Percentiles rank a stretch among this genome's conserved stretches.
These are phyloP conservation scores for Ptychoptera albimana DNA, from an alignment of 2,888 invertebrate species.

Conservation along the genomic window DNA sequence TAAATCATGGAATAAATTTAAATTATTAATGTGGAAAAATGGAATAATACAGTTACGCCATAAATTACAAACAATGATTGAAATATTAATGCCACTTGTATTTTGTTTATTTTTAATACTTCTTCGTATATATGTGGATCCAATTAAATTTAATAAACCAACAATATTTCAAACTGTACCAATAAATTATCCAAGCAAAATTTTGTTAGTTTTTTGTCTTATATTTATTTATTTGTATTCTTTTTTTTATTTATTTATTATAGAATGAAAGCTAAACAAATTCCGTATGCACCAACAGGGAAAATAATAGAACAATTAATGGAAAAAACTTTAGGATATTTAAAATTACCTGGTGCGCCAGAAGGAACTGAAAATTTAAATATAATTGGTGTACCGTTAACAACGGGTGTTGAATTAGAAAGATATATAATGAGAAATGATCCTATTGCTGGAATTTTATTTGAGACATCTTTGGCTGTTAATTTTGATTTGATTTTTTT, in stretches of 20 bases:
- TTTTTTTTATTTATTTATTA: no score
- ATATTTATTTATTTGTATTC: no score
- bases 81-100: slow-evolving; percentile 44
- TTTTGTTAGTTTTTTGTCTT: no score
- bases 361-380: slow-evolving; percentile 1
- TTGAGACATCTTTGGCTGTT: slow-evolving; percentile 7
- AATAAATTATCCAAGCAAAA: slow-evolving; percentile 9
- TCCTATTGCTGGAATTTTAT: slow-evolving; percentile 9
- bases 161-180: slow-evolving; percentile 23
- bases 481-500: neutral
- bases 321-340: neutral
- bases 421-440: slow-evolving; percentile 4
- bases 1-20: slow-evolving; percentile 32
- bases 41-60: slow-evolving; percentile 55
- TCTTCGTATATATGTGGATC: slow-evolving; percentile 43
- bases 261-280: neutral
- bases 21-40: slow-evolving; percentile 63
- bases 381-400: no score
- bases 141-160: slow-evolving; percentile 20
- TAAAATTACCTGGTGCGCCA: neutral
- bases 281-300: slow-evolving; percentile 10
- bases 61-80: slow-evolving; percentile 43
- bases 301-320: slow-evolving; percentile 7
- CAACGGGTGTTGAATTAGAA: no score
- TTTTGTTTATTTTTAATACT: slow-evolving; percentile 47